Conservation (phyloP, 2,797 vertebrate species). For the Lepidocolaptes lacrymiger region DNA sequence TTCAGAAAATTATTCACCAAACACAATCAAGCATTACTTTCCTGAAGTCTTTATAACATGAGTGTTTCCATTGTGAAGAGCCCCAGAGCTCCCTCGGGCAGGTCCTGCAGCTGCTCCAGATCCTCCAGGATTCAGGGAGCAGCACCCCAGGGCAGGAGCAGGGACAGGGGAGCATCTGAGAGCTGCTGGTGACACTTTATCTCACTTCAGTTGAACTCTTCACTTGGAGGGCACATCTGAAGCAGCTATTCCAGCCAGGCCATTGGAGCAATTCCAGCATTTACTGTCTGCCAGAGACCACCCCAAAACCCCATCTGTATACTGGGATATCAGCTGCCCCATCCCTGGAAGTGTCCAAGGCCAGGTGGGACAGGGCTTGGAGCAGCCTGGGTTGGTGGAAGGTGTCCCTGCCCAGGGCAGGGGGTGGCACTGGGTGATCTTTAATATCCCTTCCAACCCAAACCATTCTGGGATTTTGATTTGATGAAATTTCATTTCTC, state of each 20-base stretch:
- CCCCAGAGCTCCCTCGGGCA: accelerated
- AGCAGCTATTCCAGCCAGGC: background rate
- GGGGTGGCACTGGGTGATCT: accelerated
- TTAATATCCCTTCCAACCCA: background rate
- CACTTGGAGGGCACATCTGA: accelerated
- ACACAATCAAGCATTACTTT: background rate
- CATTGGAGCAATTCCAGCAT: background rate
- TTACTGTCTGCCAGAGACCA: background rate
- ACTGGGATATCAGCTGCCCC: background rate
- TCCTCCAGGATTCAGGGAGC: background rate
- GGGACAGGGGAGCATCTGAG: background rate
- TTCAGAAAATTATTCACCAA: background rate
- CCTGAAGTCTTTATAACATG: background rate
- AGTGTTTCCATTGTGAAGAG: background rate
- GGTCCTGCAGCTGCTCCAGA: background rate
- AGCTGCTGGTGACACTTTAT: background rate
- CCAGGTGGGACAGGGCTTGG: accelerated
- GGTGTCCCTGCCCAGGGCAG: background rate
- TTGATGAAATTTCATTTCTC: accelerated
- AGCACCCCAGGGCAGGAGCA: background rate
- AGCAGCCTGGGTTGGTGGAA: accelerated
- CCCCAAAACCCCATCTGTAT: background rate
- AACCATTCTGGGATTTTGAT: accelerated
- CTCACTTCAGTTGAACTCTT: background rate
- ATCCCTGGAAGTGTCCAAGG: background rate